phyloP scores from a whole-genome alignment of 2,888 invertebrate species.

The Drosophila testacea region DNA sequence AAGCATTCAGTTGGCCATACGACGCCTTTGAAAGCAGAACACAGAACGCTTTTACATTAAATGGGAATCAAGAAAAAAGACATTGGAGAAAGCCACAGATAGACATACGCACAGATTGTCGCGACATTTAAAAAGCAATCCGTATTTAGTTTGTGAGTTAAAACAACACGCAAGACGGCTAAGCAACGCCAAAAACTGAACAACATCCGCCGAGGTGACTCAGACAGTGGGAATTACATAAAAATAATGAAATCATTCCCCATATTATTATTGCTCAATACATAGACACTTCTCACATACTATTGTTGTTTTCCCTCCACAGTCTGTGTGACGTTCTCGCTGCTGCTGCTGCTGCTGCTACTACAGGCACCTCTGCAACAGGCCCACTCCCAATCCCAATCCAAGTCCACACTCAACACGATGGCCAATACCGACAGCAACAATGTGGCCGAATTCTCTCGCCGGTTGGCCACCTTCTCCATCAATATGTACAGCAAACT shows the following conservation, averaged over 20 bases:
- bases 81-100: conserved; percentile 28
- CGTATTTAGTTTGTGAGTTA: conserved; percentile 13
- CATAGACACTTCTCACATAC: background rate
- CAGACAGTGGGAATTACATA: conserved; percentile 66
- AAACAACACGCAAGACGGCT: conserved; percentile 60
- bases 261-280: conserved; percentile 16
- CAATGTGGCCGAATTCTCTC: conserved; percentile 58
- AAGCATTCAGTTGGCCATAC: conserved; percentile 50
- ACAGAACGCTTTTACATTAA: background rate
- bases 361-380: conserved; percentile 25
- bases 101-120: conserved; percentile 2
- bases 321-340: conserved; percentile 53
- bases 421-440: conserved; percentile 53
- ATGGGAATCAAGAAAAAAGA: conserved; percentile 9
- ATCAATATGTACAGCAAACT: conserved; percentile 61
- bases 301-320: conserved; percentile 15
- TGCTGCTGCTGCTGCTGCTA: conserved; percentile 46
- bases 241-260: conserved; percentile 55
- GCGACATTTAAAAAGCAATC: background rate
- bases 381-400: conserved; percentile 16
- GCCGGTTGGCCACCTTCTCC: conserved; percentile 62
- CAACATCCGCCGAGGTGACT: conserved; percentile 67
- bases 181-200: conserved; percentile 39
- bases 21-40: conserved; percentile 20
- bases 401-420: conserved; percentile 10